Conservation (phyloP, 53 echinoderm and acorn worm species). For the Holothuria scabra region DNA sequence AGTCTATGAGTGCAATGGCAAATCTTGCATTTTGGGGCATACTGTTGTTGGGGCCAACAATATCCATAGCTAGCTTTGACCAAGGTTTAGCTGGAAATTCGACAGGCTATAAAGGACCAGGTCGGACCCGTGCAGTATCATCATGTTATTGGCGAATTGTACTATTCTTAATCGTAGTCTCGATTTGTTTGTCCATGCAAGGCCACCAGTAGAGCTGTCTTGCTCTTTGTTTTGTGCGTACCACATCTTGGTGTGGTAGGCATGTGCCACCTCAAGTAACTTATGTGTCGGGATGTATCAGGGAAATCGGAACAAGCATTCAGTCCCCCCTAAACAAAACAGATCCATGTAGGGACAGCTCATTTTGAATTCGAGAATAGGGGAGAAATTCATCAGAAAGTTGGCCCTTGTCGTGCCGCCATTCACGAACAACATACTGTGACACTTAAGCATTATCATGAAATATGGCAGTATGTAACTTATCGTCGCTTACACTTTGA, state of each 20-base stretch:
- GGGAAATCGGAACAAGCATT: too few species aligned
- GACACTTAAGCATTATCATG: too few species aligned
- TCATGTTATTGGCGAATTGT: background rate
- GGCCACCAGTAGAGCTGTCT: background rate
- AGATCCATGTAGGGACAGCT: too few species aligned
- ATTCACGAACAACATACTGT: too few species aligned
- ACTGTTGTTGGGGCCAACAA: background rate
- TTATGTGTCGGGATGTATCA: too few species aligned
- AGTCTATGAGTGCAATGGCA: slow-evolving; percentile 25
- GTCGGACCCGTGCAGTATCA: background rate
- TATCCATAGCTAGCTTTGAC: slow-evolving; percentile 15
- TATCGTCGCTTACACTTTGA: too few species aligned
- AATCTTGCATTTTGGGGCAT: background rate
- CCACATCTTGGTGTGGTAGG: background rate
- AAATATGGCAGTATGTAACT: too few species aligned
- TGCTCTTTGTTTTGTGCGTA: background rate
- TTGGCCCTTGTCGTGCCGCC: too few species aligned
- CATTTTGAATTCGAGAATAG: too few species aligned
- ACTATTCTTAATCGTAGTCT: background rate
- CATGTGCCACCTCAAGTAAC: background rate
- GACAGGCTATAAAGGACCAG: slow-evolving; percentile 1
- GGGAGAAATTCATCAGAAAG: too few species aligned
- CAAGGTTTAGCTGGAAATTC: background rate
- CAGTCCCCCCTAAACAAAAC: too few species aligned
- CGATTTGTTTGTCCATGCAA: slow-evolving; percentile 6